A percentile compares a stretch with the other conserved stretches of the same genome.
Conservation (phyloP, 2,888 invertebrate species). For the Cyclophora punctaria region DNA sequence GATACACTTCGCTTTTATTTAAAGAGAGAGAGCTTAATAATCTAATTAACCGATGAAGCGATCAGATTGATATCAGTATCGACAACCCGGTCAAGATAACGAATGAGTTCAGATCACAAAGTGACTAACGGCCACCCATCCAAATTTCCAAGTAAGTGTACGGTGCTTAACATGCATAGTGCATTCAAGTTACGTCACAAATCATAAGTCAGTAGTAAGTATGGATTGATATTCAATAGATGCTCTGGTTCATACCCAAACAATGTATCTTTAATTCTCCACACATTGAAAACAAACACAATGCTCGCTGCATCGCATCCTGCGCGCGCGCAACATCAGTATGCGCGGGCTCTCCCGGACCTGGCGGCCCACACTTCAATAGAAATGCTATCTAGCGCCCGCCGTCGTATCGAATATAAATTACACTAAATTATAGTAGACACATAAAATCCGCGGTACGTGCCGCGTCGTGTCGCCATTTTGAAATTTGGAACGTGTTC, state of each 20-base stretch:
- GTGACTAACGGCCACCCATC: too few relatives aligned
- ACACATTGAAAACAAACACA: slow-evolving; percentile 37
- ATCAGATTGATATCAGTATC: too few relatives aligned
- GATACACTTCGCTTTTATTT: too few relatives aligned
- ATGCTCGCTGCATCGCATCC: slow-evolving; percentile 44
- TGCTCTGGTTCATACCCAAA: slow-evolving; percentile 35
- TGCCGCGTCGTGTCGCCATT: slow-evolving; percentile 39
- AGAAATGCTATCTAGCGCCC: slow-evolving; percentile 57
- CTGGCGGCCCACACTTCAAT: slow-evolving; percentile 55
- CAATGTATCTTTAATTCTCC: slow-evolving; percentile 24
- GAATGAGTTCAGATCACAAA: too few relatives aligned
- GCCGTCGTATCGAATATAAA: slow-evolving; percentile 70
- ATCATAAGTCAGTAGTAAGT: not conserved
- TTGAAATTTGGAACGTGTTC: slow-evolving; percentile 30
- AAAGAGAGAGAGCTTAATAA: too few relatives aligned
- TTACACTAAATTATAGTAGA: slow-evolving; percentile 60
- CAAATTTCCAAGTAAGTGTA: too few relatives aligned
- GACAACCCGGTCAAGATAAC: too few relatives aligned
- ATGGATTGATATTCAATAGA: slow-evolving; percentile 33
- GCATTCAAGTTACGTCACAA: not conserved
- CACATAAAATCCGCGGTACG: slow-evolving; percentile 50
- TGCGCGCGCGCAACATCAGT: slow-evolving; percentile 44
- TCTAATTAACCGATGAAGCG: too few relatives aligned
- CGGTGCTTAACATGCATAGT: too few relatives aligned
- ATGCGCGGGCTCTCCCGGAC: slow-evolving; percentile 55